These are phyloP conservation scores for Alosa sapidissima DNA, from an alignment of 2,797 vertebrate species.

Conservation along the genomic window DNA sequence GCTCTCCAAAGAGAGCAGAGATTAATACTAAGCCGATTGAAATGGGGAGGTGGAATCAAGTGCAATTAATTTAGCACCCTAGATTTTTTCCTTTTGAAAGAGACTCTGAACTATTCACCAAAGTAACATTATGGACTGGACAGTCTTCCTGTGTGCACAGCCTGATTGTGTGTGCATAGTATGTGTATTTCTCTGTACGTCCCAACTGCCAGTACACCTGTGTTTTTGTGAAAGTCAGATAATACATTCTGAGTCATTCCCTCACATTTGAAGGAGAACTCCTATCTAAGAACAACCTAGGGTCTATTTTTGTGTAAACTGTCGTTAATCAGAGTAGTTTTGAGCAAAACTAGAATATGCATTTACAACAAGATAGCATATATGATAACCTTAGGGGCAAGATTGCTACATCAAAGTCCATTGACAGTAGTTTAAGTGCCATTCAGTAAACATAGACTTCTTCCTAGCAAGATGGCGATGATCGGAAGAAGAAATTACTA, in stretches of 20 bases:
- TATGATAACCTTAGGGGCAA: no score
- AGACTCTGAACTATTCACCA: conserved; percentile 52
- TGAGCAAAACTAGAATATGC: no score
- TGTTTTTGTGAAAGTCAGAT: neutral
- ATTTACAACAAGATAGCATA: no score
- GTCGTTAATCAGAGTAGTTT: no score
- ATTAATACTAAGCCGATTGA: conserved; percentile 72
- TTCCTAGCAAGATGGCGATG: no score
- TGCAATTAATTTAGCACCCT: conserved; percentile 73
- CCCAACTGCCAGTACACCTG: neutral
- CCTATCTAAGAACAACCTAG: no score
- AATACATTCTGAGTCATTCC: neutral
- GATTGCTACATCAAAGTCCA: no score
- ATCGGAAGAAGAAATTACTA: no score
- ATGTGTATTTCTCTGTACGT: neutral
- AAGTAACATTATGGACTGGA: conserved; percentile 14
- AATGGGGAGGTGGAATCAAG: conserved; percentile 65
- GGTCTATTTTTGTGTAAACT: no score
- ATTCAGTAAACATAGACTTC: no score
- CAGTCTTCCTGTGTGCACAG: neutral
- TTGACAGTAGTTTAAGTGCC: no score
- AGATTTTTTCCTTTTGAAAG: conserved; percentile 57
- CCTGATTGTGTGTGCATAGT: neutral
- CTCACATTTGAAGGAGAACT: no score
- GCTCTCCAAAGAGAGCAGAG: conserved; percentile 63